Evolutionary conservation across 2,797 vertebrate genomes (phyloP).

Genomic region (Lepus oiostolus): DNA sequence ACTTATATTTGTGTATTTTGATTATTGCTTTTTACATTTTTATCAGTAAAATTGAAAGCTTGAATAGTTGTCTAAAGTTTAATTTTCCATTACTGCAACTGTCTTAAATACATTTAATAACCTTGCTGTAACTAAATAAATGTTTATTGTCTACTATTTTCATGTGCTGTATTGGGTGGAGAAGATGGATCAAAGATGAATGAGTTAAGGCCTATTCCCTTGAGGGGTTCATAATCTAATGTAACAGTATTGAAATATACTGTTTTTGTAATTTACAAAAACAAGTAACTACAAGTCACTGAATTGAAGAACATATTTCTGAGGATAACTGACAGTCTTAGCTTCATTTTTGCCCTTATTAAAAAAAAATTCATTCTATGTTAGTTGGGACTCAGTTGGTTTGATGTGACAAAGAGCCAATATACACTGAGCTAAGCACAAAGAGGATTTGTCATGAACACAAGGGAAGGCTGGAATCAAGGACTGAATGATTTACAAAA

Average conservation of each 20-base stretch:
- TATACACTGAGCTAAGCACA: not conserved
- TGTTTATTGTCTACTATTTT: conserved; percentile 13
- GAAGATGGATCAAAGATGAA: not conserved
- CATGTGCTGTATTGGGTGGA: not conserved
- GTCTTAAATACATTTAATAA: conserved; percentile 28
- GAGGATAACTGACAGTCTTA: not conserved
- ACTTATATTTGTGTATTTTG: not conserved
- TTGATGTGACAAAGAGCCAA: not conserved
- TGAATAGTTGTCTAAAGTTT: not conserved
- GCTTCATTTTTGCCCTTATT: not conserved
- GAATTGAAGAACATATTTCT: not conserved
- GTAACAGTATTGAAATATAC: not conserved
- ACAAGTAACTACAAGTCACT: not conserved
- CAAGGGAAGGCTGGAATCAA: not conserved
- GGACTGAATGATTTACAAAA: not conserved
- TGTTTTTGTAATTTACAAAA: not conserved
- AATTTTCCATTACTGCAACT: conserved; percentile 1
- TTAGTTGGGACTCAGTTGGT: not conserved
- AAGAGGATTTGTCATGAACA: not conserved
- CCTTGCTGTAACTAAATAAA: conserved; percentile 36
- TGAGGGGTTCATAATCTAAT: not conserved
- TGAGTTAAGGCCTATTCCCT: not conserved
- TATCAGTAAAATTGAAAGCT: conserved; percentile 30
- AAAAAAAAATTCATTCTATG: not conserved
- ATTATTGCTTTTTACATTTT: conserved; percentile 16